Percentiles rank a stretch among this genome's conserved stretches.
phyloP scores from a whole-genome alignment of 2,888 invertebrate genomes.

The Schizaphis graminum region DNA sequence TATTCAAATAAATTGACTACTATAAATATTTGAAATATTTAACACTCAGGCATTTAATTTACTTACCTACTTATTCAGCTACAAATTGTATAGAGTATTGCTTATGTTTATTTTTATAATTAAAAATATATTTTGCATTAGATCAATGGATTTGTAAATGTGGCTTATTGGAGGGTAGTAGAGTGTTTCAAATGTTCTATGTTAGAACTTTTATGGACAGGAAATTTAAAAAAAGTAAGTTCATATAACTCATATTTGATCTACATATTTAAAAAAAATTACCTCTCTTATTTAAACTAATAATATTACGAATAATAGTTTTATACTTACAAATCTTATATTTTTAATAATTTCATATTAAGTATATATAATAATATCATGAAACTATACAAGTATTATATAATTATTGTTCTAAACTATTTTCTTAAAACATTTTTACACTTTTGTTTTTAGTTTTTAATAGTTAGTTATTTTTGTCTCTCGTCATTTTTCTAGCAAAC shows the following conservation, averaged over 20 bases:
- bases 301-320: not conserved
- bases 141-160: not conserved
- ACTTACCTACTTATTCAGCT: no score
- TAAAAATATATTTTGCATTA: no score
- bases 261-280: not conserved
- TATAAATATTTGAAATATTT: no score
- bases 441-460: not conserved
- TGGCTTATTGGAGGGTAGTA: not conserved
- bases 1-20: no score
- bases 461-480: not conserved
- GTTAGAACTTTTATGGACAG: not conserved
- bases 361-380: not conserved
- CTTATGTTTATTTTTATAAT: no score
- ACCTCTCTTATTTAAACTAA: not conserved
- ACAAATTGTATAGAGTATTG: no score
- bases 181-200: not conserved
- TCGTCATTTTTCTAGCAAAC: not conserved
- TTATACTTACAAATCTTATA: not conserved
- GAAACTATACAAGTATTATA: not conserved
- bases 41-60: no score
- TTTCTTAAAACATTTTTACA: not conserved
- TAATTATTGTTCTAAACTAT: not conserved
- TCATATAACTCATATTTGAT: not conserved
- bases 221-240: not conserved
- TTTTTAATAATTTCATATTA: not conserved